Base-by-base conservation (phyloP, 2,888 invertebrate species). In the Troglohyphantes excavatus region DNA sequence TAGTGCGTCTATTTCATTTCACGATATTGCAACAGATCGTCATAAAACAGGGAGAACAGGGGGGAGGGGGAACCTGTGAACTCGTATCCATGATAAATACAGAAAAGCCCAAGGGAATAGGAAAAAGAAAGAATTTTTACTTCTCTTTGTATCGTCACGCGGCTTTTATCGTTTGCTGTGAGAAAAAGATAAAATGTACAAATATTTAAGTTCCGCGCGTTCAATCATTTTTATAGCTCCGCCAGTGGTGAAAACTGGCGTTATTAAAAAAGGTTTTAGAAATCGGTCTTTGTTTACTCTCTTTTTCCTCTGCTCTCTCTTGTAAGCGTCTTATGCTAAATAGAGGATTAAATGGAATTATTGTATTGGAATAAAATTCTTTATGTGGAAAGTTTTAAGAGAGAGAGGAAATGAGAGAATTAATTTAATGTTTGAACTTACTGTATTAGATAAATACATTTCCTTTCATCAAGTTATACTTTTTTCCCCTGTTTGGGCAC, bases 101-200 rank as follows among this genome's bases (percentile, higher is more conserved):
- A 29, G 33, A 17, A 68, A 29, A 17, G 68, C 68, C 33, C 68
- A 11, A 17, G 68, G 33, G 68, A 17, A 11, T 1, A 53, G 17
- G n/a, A 53, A 21, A n/a, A n/a, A 19, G 17, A 19, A n/a, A 19
- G 9, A n/a, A 27, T 27, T 68, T 29, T 68, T 68, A 26, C 19
- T 68, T 68, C 33, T 68, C 19, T 68, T 29, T 68, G 68, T 17
- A 68, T 26, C 68, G 68, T 68, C 68, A 21, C 17, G 68, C 17
- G 29, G 68, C 68, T 68, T 68, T 68, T 68, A 68, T 68, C 68
- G 68, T 68, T 68, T 68, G 68, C n/a, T 68, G 33, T n/a, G 33
- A 29, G 68, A 68, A 68, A 68, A 29, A 33, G 29, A 67, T 67
- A 67, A 67, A 67, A 27, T 67, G 67, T 29, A n/a, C 67, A 26